A percentile compares a stretch with the other conserved stretches of the same genome.
phyloP scores from a whole-genome alignment of 2,113 vertebrate species.

The Neomonachus schauinslandi region DNA sequence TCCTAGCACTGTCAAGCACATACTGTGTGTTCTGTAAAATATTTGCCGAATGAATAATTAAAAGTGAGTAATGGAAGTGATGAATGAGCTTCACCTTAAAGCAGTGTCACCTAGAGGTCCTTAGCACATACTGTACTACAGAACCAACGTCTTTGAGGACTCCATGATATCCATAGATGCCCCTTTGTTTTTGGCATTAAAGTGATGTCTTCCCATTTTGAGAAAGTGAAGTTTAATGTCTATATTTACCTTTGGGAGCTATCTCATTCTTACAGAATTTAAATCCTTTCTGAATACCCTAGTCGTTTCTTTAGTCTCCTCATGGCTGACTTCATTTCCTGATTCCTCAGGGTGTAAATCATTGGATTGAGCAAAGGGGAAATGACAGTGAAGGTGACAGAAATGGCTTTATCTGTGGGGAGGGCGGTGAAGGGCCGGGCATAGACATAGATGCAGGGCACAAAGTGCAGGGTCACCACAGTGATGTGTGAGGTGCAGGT shows the following conservation, averaged over 20 bases:
- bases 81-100: not conserved
- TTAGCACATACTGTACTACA: fast-evolving
- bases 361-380: constrained; percentile 48
- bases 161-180: not conserved
- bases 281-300: not conserved
- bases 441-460: constrained; percentile 41
- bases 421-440: constrained; percentile 41
- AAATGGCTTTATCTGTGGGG: not conserved
- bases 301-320: not conserved
- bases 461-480: constrained; percentile 21
- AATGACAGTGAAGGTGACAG: constrained; percentile 42
- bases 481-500: constrained; percentile 46
- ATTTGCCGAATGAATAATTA: not conserved
- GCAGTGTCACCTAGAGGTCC: not conserved
- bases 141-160: not conserved
- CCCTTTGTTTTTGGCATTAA: not conserved
- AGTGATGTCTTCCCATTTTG: not conserved
- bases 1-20: not conserved
- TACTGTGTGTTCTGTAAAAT: not conserved
- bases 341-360: constrained; percentile 50
- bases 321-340: constrained; percentile 58
- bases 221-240: not conserved
- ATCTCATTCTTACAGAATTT: not conserved
- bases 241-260: not conserved
- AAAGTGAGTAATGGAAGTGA: not conserved